Percentiles rank a stretch among this genome's conserved stretches.
Conservation (phyloP, 2,113 vertebrate species). For the Varanus salvator region DNA sequence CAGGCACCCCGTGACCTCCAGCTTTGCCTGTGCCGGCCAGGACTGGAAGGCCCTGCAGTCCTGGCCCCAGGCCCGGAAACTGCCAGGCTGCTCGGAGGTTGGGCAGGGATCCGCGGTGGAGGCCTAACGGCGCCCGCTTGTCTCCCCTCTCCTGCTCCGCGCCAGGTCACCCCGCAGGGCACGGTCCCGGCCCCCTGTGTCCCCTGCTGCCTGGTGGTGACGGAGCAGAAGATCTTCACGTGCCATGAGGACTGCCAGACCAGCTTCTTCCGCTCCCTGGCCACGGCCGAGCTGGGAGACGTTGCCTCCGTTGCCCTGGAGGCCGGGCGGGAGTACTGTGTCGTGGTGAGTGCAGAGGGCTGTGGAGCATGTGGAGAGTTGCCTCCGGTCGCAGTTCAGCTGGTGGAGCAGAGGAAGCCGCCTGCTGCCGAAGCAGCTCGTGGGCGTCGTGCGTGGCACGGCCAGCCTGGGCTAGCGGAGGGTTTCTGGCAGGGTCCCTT, state of each 20-base stretch:
- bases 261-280: slow-evolving; percentile 94
- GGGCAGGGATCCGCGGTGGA: neutral
- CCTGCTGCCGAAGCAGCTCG: neutral
- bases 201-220: slow-evolving; percentile 94
- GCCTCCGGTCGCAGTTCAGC: neutral
- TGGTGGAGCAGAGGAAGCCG: neutral
- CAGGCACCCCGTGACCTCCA: too few relatives aligned
- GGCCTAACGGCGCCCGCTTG: fast-evolving
- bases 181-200: slow-evolving; percentile 87
- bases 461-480: too few relatives aligned
- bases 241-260: slow-evolving; percentile 99
- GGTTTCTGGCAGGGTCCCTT: too few relatives aligned
- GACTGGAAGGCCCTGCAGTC: too few relatives aligned
- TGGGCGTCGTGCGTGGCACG: too few relatives aligned
- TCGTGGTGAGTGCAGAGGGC: slow-evolving; percentile 82
- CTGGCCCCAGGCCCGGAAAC: too few relatives aligned
- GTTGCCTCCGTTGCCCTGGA: slow-evolving; percentile 79
- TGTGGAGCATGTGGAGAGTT: fast-evolving
- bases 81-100: too few relatives aligned
- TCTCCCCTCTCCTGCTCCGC: neutral
- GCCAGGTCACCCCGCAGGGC: slow-evolving; percentile 91
- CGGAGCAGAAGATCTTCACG: slow-evolving; percentile 84
- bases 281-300: slow-evolving; percentile 80
- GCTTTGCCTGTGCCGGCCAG: too few relatives aligned
- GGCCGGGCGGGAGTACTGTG: slow-evolving; percentile 86